A percentile compares a stretch with the other conserved stretches of the same genome.
These are phyloP conservation scores for Myiozetetes cayanensis DNA, from an alignment of 2,113 vertebrate genomes.

Conservation along the genomic window DNA sequence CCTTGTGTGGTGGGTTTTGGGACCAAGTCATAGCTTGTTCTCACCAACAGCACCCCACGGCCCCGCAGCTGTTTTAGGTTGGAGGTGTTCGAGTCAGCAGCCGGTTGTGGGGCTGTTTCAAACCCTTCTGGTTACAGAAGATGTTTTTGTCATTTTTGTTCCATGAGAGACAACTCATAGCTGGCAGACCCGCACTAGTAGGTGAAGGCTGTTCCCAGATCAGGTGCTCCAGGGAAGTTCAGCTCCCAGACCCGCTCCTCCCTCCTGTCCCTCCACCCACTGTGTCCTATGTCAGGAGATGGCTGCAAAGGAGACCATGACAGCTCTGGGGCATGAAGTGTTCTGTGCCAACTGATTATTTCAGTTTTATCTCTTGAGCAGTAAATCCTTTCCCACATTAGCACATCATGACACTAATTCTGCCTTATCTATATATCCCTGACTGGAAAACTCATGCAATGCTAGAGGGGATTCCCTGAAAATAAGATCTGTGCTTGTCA, in stretches of 20 bases:
- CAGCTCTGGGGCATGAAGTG: neutral
- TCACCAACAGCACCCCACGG: neutral
- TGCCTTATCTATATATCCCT: neutral
- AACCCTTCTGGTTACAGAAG: neutral
- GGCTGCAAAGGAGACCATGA: neutral
- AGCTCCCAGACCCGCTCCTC: neutral
- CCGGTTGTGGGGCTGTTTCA: neutral
- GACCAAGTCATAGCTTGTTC: neutral
- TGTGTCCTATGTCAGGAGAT: neutral
- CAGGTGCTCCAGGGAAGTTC: neutral
- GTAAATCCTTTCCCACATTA: neutral
- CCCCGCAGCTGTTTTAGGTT: neutral
- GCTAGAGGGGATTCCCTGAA: neutral
- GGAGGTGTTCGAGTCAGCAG: neutral
- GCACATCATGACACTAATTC: neutral
- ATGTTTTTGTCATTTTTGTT: neutral
- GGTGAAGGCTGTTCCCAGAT: neutral
- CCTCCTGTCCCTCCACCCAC: neutral
- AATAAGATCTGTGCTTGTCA: neutral
- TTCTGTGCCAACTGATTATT: neutral
- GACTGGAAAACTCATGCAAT: neutral
- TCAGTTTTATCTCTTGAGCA: neutral
- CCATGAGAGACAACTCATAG: neutral
- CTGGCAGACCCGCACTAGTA: neutral
- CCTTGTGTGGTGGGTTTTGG: neutral